Evolutionary conservation across 1,140 invertebrate genomes (phyloP), one percentile per base, ranked within the genome.

Genomic region (Cotesia vestalis): DNA sequence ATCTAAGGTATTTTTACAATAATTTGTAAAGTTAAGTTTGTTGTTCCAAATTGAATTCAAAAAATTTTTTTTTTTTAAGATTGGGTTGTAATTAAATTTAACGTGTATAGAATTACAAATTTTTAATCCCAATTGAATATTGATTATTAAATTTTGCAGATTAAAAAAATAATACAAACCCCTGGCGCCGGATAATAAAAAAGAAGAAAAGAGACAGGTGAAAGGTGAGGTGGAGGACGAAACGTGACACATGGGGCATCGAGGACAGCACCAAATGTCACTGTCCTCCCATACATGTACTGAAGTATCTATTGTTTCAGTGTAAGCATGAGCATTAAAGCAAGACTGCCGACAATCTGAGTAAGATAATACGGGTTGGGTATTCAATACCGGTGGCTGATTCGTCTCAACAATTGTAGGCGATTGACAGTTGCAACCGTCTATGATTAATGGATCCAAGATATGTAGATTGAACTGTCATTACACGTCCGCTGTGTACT

Each of bases 221-320:
- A 74, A 74, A 74, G 73, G 73, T 74, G 68, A 74, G 62, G 64
- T 64, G 52, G 62, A 63, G 59, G 57, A 52, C 57, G 57, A 59
- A 55, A 60, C 51, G 46, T 51, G 35, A 53, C 40, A 63, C 55
- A 61, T 69, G 40, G 72, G 63, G 68, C 64, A 67, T 62, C n/a
- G 69, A 68, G 64, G 66, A 71, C 64, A 61, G 5, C 34, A 74
- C 59, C 73, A 74, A 74, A 74, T 74, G 73, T 71, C 73, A 74
- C 73, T 71, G 64, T 74, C 73, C 64, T 74, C 73, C 73, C 73
- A 74, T 74, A 74, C 67, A 71, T 27, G 55, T 63, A 63, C 52
- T 46, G 46, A 35, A 27, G 38, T 12, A 40, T 70, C 69, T 71
- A 64, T 71, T 74, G 62, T 35, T 40, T 60, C 40, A 40, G 34